phyloP scores from a whole-genome alignment of 1,140 invertebrate species.

The Lerema accius region DNA sequence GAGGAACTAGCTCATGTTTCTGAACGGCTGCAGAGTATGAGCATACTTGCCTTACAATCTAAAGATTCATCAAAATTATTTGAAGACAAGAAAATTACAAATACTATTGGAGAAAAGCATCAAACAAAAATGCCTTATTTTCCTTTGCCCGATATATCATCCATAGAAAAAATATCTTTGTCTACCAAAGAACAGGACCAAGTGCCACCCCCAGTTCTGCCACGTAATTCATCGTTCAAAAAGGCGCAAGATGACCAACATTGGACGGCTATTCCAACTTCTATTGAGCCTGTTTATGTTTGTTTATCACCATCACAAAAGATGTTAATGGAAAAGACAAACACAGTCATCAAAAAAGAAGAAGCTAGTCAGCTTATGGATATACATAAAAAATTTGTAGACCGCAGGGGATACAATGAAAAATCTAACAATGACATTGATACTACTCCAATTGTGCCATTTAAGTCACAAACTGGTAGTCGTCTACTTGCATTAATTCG shows the following conservation, averaged over 20 bases:
- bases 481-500: conserved; percentile 69
- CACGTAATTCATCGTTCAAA: conserved; percentile 72
- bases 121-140: conserved; percentile 46
- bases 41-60: conserved; percentile 37
- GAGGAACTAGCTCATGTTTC: conserved; percentile 86
- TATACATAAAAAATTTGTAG: conserved; percentile 86
- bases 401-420: conserved; percentile 83
- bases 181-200: conserved; percentile 37
- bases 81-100: conserved; percentile 17
- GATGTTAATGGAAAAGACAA: conserved; percentile 78
- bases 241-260: conserved; percentile 68
- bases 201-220: conserved; percentile 66
- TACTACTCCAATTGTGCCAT: conserved; percentile 47
- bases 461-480: conserved; percentile 77
- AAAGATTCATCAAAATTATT: conserved; percentile 12
- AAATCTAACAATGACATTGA: conserved; percentile 29
- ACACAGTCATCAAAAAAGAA: conserved; percentile 70
- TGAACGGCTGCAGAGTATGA: conserved; percentile 82
- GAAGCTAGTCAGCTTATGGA: conserved; percentile 85
- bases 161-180: conserved; percentile 48
- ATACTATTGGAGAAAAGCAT: not conserved
- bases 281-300: conserved; percentile 84
- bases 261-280: conserved; percentile 83
- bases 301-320: conserved; percentile 89
- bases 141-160: conserved; percentile 48